Evolutionary conservation across 2,797 vertebrate genomes (phyloP).

Genomic region (Rhabdomys pumilio): DNA sequence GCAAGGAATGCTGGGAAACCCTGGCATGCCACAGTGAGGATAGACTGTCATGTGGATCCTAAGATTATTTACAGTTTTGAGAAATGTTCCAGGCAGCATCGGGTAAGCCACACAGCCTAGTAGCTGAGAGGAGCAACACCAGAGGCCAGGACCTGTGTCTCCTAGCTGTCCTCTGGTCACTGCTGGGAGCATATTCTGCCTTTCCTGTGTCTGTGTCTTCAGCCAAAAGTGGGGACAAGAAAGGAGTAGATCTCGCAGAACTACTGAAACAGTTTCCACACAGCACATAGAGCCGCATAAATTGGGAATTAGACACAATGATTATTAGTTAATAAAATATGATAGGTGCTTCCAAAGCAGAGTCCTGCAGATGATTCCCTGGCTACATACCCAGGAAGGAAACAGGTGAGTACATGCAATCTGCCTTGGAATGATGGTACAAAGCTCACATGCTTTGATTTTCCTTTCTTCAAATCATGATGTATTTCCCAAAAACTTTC

Average conservation of each 20-base stretch:
- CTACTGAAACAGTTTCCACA: background rate
- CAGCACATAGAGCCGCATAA: background rate
- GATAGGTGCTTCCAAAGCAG: background rate
- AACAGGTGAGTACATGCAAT: background rate
- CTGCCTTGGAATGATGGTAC: background rate
- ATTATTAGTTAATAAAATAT: background rate
- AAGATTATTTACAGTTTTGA: background rate
- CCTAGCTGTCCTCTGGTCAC: background rate
- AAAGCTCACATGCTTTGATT: background rate
- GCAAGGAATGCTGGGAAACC: background rate
- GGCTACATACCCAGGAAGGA: background rate
- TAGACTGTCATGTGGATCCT: background rate
- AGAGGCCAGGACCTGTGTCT: fast-evolving
- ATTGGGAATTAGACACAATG: background rate
- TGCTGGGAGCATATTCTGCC: background rate
- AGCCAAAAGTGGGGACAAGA: background rate
- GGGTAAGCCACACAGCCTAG: background rate
- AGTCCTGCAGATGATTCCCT: background rate
- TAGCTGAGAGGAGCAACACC: fast-evolving
- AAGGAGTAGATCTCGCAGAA: background rate
- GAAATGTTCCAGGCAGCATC: fast-evolving
- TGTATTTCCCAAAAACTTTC: background rate
- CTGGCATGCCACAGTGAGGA: fast-evolving
- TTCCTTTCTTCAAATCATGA: background rate
- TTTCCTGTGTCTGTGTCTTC: background rate